Evolutionary conservation across 30 jellyfish, hydroid and myxozoan genomes (phyloP), one percentile per base, ranked within the genome.

Genomic region (Aurelia coerulea): DNA sequence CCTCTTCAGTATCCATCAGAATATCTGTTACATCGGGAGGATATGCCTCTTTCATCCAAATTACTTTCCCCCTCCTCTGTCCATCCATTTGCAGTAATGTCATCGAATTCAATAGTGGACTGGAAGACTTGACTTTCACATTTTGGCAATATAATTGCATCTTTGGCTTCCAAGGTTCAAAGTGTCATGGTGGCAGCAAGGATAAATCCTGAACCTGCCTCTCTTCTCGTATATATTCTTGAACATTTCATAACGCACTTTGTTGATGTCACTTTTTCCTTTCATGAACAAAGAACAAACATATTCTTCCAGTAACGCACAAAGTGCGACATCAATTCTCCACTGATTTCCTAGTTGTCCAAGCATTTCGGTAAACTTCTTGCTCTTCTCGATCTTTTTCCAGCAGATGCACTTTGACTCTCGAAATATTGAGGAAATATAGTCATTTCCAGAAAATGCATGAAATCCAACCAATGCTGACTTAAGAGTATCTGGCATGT

Each of bases 41-140:
- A 75, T 6, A 75, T 75, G 77, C 86, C 78, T 49, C 54, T 0
- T 75, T 52, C 56, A 75, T 52, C 74, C 78, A 51, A 75, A 41
- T 52, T 41, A 17, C 19, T 75, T 75, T 37, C 5, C 3, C 86
- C 54, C 1, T 75, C 54, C 3, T 51, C 86, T 42, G 73, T 42
- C 86, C 86, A 75, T 42, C 86, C 58, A 75, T 75, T 42, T n/a
- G 50, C 86, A 11, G 46, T 49, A 79, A 75, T 75, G 49, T 1
- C 54, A 49, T 52, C 74, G 41, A 51, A 35, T 15, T 75, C 86
- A 52, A 75, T 52, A 19, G 2, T 52, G 77, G 76, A 52, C 78
- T 42, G 78, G 78, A 52, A 53, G 49, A 75, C 86, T 58, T 52
- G 86, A 75, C 77, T 75, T 75, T 51, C 86, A 75, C n/a, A 75